Base-by-base conservation (phyloP, 2,113 vertebrate genomes). In the Monarcha castaneiventris region DNA sequence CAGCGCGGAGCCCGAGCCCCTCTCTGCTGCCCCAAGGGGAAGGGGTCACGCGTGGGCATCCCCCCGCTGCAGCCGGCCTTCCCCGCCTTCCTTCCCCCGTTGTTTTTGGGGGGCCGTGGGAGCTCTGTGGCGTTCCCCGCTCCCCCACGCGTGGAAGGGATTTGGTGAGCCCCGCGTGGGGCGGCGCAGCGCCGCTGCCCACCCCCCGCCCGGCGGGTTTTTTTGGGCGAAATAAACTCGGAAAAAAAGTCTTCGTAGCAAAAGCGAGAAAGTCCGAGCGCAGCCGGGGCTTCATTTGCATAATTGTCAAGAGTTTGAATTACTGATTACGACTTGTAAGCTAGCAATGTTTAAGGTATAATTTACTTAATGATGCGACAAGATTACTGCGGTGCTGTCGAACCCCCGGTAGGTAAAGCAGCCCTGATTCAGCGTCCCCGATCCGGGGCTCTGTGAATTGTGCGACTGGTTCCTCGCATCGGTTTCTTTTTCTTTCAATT, bases 321-420 rank as follows among this genome's bases (percentile, higher is more conserved):
- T 94, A 54, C 94, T 96, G 89, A 95, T 96, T 91, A 93, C 92
- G 79, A 87, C 62, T 79, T 91, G 81, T 87, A 90, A 88, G 91
- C 67, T 92, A 73, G 76, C 80, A 6, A 71, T 54, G 86, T 55
- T 93, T 56, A 91, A 94, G 84, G 89, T 94, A 58, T 95, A 89
- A 96, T 96, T 95, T 96, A 82, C 93, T 78, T 96, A 96, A 97
- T 95, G 87, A 90, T 88, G 94, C 83, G 35, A 84, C 96, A 43
- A 93, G 87, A 84, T 94, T 88, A 93, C 59, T 90, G 94, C 89
- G 93, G 84, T 66, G 46, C 23, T 68, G 82, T 18, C 11, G 82
- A 48, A 67, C 13, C 67, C 35, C 83, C 44, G 27, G 71, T 73
- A 72, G 77, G 77, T 44, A 93, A 95, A 93, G 67, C 77, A 93